Evolutionary conservation across 1,140 invertebrate genomes (phyloP).

Genomic region (Pectinophora gossypiella): DNA sequence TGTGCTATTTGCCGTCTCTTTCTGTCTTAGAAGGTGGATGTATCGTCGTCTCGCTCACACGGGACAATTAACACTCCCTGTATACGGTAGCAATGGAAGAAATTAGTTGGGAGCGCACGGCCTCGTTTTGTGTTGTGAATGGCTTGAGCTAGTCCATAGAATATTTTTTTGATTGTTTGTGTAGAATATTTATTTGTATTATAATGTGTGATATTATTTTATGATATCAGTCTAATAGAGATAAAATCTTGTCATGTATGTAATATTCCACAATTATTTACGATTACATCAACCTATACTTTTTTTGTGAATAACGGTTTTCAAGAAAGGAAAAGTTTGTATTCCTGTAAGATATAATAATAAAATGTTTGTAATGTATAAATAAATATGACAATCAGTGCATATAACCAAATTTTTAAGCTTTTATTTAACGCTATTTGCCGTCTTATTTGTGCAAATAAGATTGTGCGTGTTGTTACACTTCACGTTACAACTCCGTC

Average conservation of each 20-base stretch:
- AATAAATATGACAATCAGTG: too few relatives aligned
- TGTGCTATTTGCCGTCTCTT: conserved; percentile 27
- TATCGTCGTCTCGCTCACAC: conserved; percentile 32
- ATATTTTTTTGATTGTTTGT: not conserved
- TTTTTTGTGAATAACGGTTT: too few relatives aligned
- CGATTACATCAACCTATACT: too few relatives aligned
- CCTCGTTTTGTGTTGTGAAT: not conserved
- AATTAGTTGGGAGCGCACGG: conserved; percentile 49
- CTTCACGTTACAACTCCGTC: too few relatives aligned
- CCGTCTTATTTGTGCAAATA: not conserved
- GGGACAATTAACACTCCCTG: conserved; percentile 56
- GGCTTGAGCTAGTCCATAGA: not conserved
- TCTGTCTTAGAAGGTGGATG: conserved; percentile 8
- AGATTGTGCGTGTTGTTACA: too few relatives aligned
- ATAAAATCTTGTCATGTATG: not conserved
- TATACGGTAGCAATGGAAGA: conserved; percentile 63
- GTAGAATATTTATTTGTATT: not conserved
- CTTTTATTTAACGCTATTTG: not conserved
- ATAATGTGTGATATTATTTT: not conserved
- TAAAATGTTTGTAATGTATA: too few relatives aligned
- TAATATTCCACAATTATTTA: not conserved
- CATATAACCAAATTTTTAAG: not conserved
- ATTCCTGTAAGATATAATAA: too few relatives aligned
- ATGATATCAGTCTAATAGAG: not conserved
- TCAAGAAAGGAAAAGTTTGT: too few relatives aligned